Conservation (phyloP, 2,888 invertebrate genomes). For the Mactromeris polynyma region DNA sequence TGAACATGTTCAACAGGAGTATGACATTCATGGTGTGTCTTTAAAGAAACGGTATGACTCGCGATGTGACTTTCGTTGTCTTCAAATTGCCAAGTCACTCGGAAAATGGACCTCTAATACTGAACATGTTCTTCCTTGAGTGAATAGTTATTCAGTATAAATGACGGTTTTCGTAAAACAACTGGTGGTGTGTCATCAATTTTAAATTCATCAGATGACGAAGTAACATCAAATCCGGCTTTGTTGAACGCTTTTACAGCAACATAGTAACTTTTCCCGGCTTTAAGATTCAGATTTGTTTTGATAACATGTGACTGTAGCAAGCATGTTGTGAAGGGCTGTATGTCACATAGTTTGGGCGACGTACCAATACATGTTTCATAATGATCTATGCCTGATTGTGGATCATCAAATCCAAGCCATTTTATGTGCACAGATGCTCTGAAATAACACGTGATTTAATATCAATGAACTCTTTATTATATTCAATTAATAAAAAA, state of each 20-base stretch:
- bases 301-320: conserved; percentile 43
- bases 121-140: neutral
- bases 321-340: conserved; percentile 20
- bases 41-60: conserved; percentile 54
- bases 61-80: conserved; percentile 66
- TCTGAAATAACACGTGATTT: conserved; percentile 28
- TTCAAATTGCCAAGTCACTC: conserved; percentile 54
- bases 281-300: conserved; percentile 46
- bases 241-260: conserved; percentile 55
- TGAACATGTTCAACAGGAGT: conserved; percentile 60
- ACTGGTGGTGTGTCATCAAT: conserved; percentile 54
- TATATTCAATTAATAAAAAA: too few species aligned
- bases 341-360: conserved; percentile 38
- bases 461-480: neutral
- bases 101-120: conserved; percentile 66
- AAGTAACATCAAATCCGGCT: conserved; percentile 21
- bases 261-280: conserved; percentile 38
- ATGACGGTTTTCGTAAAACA: conserved; percentile 27
- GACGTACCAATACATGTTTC: conserved; percentile 52
- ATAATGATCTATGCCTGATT: conserved; percentile 61
- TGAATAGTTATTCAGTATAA: conserved; percentile 9
- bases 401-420: conserved; percentile 66
- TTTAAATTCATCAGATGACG: conserved; percentile 49
- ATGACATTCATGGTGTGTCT: conserved; percentile 63
- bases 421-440: conserved; percentile 42